Evolutionary conservation across 2,113 vertebrate species (phyloP), one percentile per base, ranked within the genome.

Genomic region (Cyanistes caeruleus): DNA sequence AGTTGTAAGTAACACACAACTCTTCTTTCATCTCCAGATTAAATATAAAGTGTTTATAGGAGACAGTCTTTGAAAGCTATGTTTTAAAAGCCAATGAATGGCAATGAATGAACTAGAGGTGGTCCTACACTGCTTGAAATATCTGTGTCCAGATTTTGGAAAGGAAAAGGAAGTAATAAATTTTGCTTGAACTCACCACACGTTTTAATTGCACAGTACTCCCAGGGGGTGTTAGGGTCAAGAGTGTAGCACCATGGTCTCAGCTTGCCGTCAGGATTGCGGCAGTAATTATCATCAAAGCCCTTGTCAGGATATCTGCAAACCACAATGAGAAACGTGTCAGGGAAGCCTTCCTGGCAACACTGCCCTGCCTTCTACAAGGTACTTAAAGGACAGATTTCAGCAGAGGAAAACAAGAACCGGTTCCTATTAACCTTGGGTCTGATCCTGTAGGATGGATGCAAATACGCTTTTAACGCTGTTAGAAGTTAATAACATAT

Each of bases 231-330:
- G 97, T 98, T 98, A 95, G 99, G 99, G 98, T 99, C 99, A 89
- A 98, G 99, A 96, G 99, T 99, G 95, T 98, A 99, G 98, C 99
- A 99, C 99, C 99, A 99, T 2, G 99, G 99, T 97, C 98, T 98
- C 87, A 97, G 98, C 92, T 99, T 99, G 96, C 98, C 99, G 94
- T 99, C 98, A n/a, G 99, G 99, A 96, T 99, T 99, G 96, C 99
- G 98, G 97, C 99, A 99, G 96, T 99, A 99, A 99, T 99, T 99
- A 98, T 99, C 99, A 97, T 99, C 98, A 97, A 99, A 98, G 97
- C 99, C 99, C 87, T 99, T 99, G 98, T 99, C 98, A 31, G 99
- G 99, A 94, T 99, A 99, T 98, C 99, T 99, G 98, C 87, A 98
- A 98, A 97, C 94, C 96, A 98, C 97, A 98, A 77, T 3, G 30